A percentile compares a stretch with the other conserved stretches of the same genome.
phyloP scores from a whole-genome alignment of 1,140 invertebrate genomes.

The Phenacoccus solenopsis region DNA sequence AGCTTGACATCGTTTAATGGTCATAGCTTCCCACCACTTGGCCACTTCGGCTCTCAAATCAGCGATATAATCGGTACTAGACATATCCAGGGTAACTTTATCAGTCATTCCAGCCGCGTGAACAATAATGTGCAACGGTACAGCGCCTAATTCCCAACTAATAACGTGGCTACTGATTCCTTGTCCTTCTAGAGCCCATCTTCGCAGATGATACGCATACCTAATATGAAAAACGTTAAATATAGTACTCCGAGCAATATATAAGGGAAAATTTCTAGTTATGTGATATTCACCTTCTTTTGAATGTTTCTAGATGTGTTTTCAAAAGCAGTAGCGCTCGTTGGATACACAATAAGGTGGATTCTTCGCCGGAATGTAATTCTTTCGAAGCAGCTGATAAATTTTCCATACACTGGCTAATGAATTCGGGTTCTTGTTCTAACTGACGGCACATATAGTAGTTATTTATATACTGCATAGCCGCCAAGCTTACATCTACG shows the following conservation, averaged over 20 bases:
- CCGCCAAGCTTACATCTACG: constrained; percentile 77
- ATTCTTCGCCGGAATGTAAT: constrained; percentile 55
- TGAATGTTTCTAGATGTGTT: constrained; percentile 84
- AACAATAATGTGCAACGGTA: constrained; percentile 56
- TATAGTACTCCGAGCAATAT: not conserved
- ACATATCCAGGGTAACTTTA: constrained; percentile 58
- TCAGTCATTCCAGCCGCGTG: constrained; percentile 75
- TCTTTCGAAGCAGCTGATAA: constrained; percentile 64
- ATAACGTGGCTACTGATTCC: constrained; percentile 60
- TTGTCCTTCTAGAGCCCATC: constrained; percentile 69
- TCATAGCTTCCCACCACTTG: constrained; percentile 57
- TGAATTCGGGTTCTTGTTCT: constrained; percentile 82
- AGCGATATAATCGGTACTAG: constrained; percentile 70
- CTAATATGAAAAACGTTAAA: constrained; percentile 32
- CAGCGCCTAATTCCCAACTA: constrained; percentile 40
- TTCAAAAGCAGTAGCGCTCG: constrained; percentile 72
- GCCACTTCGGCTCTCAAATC: constrained; percentile 84
- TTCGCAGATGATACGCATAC: constrained; percentile 71
- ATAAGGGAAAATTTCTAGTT: not conserved
- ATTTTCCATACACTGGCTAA: constrained; percentile 81
- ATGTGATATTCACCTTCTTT: constrained; percentile 44
- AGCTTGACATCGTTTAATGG: not conserved
- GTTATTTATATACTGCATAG: constrained; percentile 83
- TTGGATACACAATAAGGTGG: constrained; percentile 75
- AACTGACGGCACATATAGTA: constrained; percentile 90